Evolutionary conservation across 2,888 invertebrate species (phyloP), one percentile per base, ranked within the genome.

Genomic region (Escarpia spicata): DNA sequence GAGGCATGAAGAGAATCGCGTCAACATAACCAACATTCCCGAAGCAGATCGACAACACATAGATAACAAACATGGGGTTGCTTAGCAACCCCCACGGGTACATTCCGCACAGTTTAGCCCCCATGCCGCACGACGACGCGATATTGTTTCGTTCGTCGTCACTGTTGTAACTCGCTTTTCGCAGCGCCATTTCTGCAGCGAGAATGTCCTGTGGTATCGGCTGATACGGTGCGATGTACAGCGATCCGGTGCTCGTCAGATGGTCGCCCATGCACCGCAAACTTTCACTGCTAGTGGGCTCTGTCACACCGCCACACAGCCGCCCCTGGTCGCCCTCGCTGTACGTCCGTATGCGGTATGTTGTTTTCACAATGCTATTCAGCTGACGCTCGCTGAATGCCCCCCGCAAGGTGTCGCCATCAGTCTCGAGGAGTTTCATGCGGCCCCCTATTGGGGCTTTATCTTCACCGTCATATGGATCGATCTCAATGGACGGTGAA

Each of bases 11-110:
- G 4, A 91, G 45, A 45, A 91, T 91, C 1, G 91, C 26, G 52
- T 91, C 91, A 26, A 91, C 52, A 15, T 91, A 91, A 45, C 91
- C 91, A 2, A 44, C 44, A n/a, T 91, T 91, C 90, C 91, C 93
- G 8, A 93, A 89, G 31, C 92, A 92, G 4, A 93, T 60, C 12
- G 90, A 92, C 6, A 93, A n/a, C 31, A 92, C 90, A 43, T 92
- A 93, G 52, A 93, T 26, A 15, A 93, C 90, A 91, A 90, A 93
- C 26, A 93, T 89, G 6, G 90, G 58, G 43, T 93, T 92, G 4
- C 89, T 26, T 9, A 92, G 43, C 31, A 92, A 43, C 75, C 31
- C 37, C 43, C 45, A 92, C 43, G 37, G 92, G 26, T 43, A 75
- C 89, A 60, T 75, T 75, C 75, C 75, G 2, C 75, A 75, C 4